Base-by-base conservation (phyloP, 2,888 invertebrate genomes). In the Nowickia ferox region DNA sequence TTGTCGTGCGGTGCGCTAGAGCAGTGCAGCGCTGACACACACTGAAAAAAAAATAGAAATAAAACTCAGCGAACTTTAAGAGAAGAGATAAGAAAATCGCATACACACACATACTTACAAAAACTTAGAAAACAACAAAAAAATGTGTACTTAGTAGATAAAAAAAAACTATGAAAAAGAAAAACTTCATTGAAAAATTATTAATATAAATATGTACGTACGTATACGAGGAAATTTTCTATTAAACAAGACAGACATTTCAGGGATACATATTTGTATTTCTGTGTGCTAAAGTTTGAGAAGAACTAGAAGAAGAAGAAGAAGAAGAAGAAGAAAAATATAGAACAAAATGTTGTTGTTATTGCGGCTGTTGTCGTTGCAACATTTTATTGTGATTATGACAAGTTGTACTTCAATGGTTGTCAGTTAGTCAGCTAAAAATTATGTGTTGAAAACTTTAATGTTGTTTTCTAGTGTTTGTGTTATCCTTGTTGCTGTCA, bases 331-430 rank as follows among this genome's bases (percentile, higher is more conserved):
- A n/a, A n/a, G n/a, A n/a, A 61, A 10, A 51, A 30, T 40, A 38
- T 1, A 40, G 17, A 71, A 44, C 30, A 30, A 30, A 5, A 6
- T 30, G 11, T 68, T 38, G 15, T 61, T 61, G 61, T 42, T 61
- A 38, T 44, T 61, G 40, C 38, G 66, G 57, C 48, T 86, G 66
- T 76, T 42, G 66, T 76, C 48, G 9, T 74, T 84, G 81, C 65
- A 72, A 55, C 66, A 72, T 68, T 78, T 66, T 76, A 65, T 86
- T 69, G 68, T 78, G 71, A 72, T 71, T 81, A 74, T 78, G 78
- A 76, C 82, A 82, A 84, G 76, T 83, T 80, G 63, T 81, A 66
- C 40, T 86, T 76, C 40, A 61, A 61, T 68, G 30, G 84, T 69
- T 84, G 84, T 69, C 80, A 55, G 53, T 65, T 69, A 75, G 59